Evolutionary conservation across 2,888 invertebrate species (phyloP).

Genomic region (Caenorhabditis japonica): DNA sequence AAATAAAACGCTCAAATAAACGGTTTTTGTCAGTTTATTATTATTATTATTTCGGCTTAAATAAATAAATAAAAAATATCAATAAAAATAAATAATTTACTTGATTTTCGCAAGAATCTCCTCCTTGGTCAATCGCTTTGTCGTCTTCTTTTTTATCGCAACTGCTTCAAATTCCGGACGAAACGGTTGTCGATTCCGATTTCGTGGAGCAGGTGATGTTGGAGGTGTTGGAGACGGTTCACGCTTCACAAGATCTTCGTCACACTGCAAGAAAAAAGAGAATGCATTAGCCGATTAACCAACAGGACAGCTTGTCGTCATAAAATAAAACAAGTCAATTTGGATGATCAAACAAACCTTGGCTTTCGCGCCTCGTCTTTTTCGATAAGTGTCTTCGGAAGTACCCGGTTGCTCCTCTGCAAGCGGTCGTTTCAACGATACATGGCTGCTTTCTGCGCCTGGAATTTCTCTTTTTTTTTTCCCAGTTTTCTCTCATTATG

Average conservation of each 20-base stretch:
- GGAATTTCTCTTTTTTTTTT: neutral
- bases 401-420: too few species aligned
- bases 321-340: constrained; percentile 16
- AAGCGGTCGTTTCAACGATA: too few species aligned
- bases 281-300: constrained; percentile 11
- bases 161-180: constrained; percentile 46
- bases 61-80: constrained; percentile 6
- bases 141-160: constrained; percentile 26
- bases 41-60: too few species aligned
- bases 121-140: constrained; percentile 31
- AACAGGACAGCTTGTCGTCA: neutral
- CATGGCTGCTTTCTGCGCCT: too few species aligned
- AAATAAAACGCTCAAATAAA: too few species aligned
- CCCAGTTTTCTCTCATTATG: too few species aligned
- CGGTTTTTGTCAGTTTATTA: too few species aligned
- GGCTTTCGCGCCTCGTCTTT: constrained; percentile 15
- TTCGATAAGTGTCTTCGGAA: too few species aligned
- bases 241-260: constrained; percentile 36
- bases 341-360: constrained; percentile 6
- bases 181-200: constrained; percentile 6
- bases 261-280: constrained; percentile 32
- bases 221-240: neutral
- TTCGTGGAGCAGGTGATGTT: neutral
- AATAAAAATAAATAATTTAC: constrained; percentile 4
- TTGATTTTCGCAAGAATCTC: constrained; percentile 53